Evolutionary conservation across 2,113 vertebrate genomes (phyloP).

Genomic region (Cheilinus undulatus): DNA sequence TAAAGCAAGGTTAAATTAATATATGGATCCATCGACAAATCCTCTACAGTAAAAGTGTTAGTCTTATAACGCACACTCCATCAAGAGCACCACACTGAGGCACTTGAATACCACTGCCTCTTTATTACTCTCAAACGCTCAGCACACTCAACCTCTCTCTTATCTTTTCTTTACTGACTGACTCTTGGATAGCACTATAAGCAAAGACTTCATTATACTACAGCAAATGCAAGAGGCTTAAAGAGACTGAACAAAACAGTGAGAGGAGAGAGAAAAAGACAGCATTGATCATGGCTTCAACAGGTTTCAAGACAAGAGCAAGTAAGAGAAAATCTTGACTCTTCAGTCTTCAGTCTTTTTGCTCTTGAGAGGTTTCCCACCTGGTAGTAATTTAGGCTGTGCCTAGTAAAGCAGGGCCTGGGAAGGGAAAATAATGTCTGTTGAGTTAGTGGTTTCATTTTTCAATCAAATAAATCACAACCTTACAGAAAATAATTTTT

Average conservation of each 20-base stretch:
- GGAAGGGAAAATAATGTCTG: constrained; percentile 77
- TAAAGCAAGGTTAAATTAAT: too few species aligned
- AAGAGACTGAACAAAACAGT: constrained; percentile 3
- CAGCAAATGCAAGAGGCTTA: constrained; percentile 12
- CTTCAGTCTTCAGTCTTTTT: constrained; percentile 37
- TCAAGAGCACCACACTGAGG: constrained; percentile 40
- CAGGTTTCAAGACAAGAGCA: constrained; percentile 45
- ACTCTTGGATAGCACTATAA: constrained; percentile 19
- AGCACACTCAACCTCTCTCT: constrained; percentile 25
- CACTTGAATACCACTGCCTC: constrained; percentile 43
- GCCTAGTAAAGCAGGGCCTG: constrained; percentile 69
- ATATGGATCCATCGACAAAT: too few species aligned
- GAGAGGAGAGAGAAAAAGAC: too few species aligned
- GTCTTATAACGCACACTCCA: constrained; percentile 26
- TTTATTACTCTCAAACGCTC: constrained; percentile 37
- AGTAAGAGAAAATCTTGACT: constrained; percentile 25
- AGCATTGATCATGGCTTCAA: too few species aligned
- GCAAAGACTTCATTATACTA: neutral
- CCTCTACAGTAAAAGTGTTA: too few species aligned
- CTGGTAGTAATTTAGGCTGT: constrained; percentile 78
- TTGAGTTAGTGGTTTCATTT: constrained; percentile 84
- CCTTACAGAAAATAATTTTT: constrained; percentile 84
- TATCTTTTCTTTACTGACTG: constrained; percentile 44
- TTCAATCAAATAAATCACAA: constrained; percentile 86
- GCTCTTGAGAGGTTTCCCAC: constrained; percentile 75